Evolutionary conservation across 2,113 vertebrate species (phyloP), one percentile per base, ranked within the genome.

Genomic region (Motacilla alba): DNA sequence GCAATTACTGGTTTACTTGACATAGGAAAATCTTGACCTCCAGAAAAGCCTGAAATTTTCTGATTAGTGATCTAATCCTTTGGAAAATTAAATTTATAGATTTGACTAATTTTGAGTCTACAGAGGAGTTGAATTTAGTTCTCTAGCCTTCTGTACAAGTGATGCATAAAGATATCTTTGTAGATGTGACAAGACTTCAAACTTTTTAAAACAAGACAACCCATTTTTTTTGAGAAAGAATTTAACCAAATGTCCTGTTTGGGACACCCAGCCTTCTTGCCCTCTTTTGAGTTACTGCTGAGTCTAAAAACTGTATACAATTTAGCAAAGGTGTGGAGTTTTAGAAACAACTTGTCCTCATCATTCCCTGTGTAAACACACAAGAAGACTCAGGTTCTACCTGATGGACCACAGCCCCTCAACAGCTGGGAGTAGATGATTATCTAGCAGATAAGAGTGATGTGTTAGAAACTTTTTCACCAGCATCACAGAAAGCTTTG

Each of bases 391-490:
- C 35, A 27, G 7, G 3, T 11, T 75, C 21, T 86, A 7, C 18
- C 37, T 73, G 26, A 67, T 16, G 28, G 13, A 74, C 10, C 24
- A 49, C 33, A 69, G 41, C 22, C 16, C 14, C 31, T 56, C 21
- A 30, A 56, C 37, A 44, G 10, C 0, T 7, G 0, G 7, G 31
- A 56, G 41, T 3, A 49, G 20, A 14, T 73, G 14, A 6, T 64
- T 64, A 58, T 17, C 39, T 53, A 26, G 11, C 11, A 53, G 19
- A 13, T 47, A 22, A 43, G 24, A 46, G 16, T 37, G 4, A 11
- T 67, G 14, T 4, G 15, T 68, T 68, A 63, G 62, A 67, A 85
- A 37, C 2, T 43, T 63, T 75, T 20, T 20, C 10, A 46, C 35
- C 43, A 87, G 16, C 0, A 0, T 67, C 16, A 35, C 15, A 50